A percentile compares a stretch with the other conserved stretches of the same genome.
Evolutionary conservation across 2,113 vertebrate genomes (phyloP).

Genomic region (Lonchura striata): DNA sequence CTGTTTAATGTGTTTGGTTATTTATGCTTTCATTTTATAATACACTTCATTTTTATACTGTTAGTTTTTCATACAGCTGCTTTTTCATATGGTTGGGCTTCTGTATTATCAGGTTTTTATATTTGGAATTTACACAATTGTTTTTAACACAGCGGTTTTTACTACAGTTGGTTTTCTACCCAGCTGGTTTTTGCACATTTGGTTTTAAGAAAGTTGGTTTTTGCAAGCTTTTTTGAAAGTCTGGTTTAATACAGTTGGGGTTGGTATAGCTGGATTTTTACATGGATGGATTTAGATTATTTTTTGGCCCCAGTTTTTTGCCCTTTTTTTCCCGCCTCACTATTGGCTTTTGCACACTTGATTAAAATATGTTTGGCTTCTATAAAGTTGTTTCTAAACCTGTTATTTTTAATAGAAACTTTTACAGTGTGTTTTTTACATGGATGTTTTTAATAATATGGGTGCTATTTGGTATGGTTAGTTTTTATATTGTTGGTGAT

Average conservation of each 20-base stretch:
- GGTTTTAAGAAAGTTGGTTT: neutral
- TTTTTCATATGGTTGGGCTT: neutral
- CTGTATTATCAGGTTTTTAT: neutral
- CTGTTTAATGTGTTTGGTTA: neutral
- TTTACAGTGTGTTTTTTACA: neutral
- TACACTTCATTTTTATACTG: neutral
- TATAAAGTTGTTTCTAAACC: neutral
- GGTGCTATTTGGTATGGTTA: neutral
- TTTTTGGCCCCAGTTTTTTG: neutral
- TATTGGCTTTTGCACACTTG: neutral
- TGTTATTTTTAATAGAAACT: neutral
- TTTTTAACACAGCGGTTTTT: neutral
- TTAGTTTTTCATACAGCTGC: neutral
- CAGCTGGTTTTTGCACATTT: neutral
- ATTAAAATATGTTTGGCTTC: neutral
- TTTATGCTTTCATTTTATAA: neutral
- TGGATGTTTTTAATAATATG: neutral
- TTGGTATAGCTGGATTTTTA: neutral
- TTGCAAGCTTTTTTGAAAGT: neutral
- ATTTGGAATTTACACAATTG: neutral
- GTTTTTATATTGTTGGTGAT: neutral
- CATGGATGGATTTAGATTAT: neutral
- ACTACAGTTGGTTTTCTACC: neutral
- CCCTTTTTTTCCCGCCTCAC: accelerated
- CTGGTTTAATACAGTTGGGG: neutral